Evolutionary conservation across 2,888 invertebrate genomes (phyloP).

Genomic region (Choristoneura rosaceana): DNA sequence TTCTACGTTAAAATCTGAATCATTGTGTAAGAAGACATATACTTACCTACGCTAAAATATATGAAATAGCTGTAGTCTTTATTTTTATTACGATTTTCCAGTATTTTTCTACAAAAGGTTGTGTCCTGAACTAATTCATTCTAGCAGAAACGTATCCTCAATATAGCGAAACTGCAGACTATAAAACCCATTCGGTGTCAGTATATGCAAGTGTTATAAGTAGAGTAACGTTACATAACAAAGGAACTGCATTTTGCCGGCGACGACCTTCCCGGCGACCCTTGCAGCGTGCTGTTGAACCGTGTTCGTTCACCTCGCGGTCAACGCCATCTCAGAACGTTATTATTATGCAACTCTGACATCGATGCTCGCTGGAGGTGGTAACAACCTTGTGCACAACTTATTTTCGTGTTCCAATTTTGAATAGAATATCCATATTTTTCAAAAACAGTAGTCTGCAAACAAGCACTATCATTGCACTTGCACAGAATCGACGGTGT

Average conservation of each 20-base stretch:
- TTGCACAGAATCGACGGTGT: neutral
- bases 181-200: constrained; percentile 18
- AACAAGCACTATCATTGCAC: neutral
- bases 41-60: neutral
- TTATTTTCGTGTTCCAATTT: neutral
- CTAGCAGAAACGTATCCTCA: neutral
- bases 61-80: neutral
- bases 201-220: constrained; percentile 5
- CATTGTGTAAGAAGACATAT: too few species aligned
- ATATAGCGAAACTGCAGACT: neutral
- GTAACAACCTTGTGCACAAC: neutral
- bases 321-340: constrained; percentile 57
- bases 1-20: neutral
- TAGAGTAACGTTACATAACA: constrained; percentile 59
- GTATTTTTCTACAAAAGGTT: neutral
- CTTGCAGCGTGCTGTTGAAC: constrained; percentile 62
- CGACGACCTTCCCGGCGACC: constrained; percentile 68
- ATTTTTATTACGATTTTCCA: neutral
- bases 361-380: neutral
- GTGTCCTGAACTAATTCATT: neutral
- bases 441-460: neutral
- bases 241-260: constrained; percentile 56
- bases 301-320: constrained; percentile 68
- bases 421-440: neutral
- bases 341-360: constrained; percentile 54